Evolutionary conservation across 2,113 vertebrate genomes (phyloP).

Genomic region (Heptranchias perlo): DNA sequence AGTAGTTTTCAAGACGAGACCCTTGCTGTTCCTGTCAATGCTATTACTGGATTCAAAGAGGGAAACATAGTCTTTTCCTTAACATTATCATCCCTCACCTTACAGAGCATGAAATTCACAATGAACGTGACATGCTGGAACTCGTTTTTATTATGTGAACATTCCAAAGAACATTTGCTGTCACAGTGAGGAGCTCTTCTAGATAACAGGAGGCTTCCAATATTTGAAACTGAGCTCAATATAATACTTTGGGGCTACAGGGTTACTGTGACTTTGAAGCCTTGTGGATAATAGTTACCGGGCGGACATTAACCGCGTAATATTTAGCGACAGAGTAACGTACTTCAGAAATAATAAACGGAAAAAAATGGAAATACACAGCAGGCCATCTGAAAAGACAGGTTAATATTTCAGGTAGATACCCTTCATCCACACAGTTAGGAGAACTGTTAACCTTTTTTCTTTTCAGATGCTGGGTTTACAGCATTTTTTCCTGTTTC

Average conservation of each 20-base stretch:
- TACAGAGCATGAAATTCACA: slow-evolving; percentile 7
- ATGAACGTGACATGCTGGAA: not conserved
- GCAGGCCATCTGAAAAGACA: not conserved
- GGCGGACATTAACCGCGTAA: not conserved
- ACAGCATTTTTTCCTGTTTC: not conserved
- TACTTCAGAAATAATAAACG: not conserved
- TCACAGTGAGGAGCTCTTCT: not conserved
- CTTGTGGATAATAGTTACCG: not conserved
- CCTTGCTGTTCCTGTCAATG: not conserved
- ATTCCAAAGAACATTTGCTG: not conserved
- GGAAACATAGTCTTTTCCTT: not conserved
- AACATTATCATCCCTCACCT: not conserved
- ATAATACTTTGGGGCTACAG: not conserved
- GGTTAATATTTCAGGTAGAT: not conserved
- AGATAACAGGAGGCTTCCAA: not conserved
- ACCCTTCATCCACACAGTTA: not conserved
- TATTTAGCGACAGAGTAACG: not conserved
- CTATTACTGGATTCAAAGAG: not conserved
- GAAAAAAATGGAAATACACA: not conserved
- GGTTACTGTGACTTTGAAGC: not conserved
- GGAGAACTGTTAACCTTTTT: not conserved
- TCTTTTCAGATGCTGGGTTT: not conserved
- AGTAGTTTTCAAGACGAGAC: not conserved
- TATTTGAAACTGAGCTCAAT: not conserved
- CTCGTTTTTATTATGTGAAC: not conserved